Evolutionary conservation across 1,140 invertebrate genomes (phyloP), one percentile per base, ranked within the genome.

Genomic region (Psilanteris sp.): DNA sequence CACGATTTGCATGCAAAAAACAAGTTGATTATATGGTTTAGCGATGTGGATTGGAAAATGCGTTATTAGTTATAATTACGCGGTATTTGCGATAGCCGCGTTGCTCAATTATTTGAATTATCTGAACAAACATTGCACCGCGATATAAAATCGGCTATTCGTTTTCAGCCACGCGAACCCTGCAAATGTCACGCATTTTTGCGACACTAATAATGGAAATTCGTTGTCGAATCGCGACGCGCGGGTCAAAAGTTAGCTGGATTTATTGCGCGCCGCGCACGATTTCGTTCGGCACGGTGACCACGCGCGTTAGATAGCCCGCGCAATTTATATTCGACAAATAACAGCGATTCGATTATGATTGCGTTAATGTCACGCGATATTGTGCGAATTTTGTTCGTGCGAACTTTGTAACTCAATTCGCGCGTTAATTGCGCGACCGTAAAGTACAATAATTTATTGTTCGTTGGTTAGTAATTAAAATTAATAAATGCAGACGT

Each of bases 181-280:
- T 6, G 20, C 6, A 67, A 67, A 67, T 67, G 62, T 67, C 50
- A 67, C 18, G 24, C 7, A 64, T 46, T 67, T 67, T 44, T 67
- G 31, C 16, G 13, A 0, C 15, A 39, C 8, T 5, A 55, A 37
- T 67, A 46, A 55, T 55, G 54, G 62, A 67, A 67, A 55, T 64
- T 46, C 29, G 37, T 36, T 36, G 41, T 46, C 34, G 3, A 7
- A 39, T 4, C 20, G 16, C 18, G 5, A 20, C 1, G n/a, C 11
- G 13, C 26, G n/a, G 16, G 37, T 54, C 22, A 3, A 16, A 44
- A n/a, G 15, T 44, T 46, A 16, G 18, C 34, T 26, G 16, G 37
- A 66, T 66, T 66, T 52, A 52, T 29, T 8, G 14, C 13, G 11
- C 32, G 11, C 18, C 24, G 43, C 44, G 22, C 32, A 31, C 24